These are phyloP conservation scores for Ctenochaetus hawaiiensis DNA, from an alignment of 2,797 vertebrate species.

Conservation along the genomic window DNA sequence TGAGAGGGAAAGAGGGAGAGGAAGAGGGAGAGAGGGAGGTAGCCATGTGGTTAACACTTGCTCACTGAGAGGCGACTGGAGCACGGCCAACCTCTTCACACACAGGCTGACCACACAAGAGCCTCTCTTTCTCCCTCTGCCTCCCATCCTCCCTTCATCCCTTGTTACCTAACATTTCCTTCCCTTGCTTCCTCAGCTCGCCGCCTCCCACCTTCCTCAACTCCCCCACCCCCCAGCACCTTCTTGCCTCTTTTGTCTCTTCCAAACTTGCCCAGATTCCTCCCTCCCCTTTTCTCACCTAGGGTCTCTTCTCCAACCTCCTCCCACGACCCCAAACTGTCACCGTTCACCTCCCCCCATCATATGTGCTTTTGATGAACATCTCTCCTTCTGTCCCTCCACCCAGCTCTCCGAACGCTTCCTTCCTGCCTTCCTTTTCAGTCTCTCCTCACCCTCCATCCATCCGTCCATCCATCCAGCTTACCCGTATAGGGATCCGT, in stretches of 20 bases:
- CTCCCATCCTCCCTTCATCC: constrained; percentile 79
- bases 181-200: constrained; percentile 65
- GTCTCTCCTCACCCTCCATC: constrained; percentile 12
- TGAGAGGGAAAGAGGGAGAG: constrained; percentile 44
- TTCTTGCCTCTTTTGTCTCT: constrained; percentile 61
- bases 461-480: constrained; percentile 53
- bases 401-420: constrained; percentile 21
- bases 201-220: constrained; percentile 53
- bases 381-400: constrained; percentile 51
- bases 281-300: constrained; percentile 64
- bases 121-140: constrained; percentile 81
- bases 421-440: constrained; percentile 32
- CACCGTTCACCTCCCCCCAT: constrained; percentile 59
- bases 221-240: constrained; percentile 11
- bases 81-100: constrained; percentile 83
- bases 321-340: constrained; percentile 64
- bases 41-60: constrained; percentile 85
- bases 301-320: constrained; percentile 56
- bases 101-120: constrained; percentile 85
- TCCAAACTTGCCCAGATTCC: constrained; percentile 50
- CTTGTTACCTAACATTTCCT: constrained; percentile 81
- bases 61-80: constrained; percentile 85
- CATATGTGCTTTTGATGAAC: constrained; percentile 60
- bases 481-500: constrained; percentile 93
- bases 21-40: constrained; percentile 70